These are phyloP conservation scores for Calycopis cecrops DNA, from an alignment of 1,140 invertebrate genomes.

Conservation along the genomic window DNA sequence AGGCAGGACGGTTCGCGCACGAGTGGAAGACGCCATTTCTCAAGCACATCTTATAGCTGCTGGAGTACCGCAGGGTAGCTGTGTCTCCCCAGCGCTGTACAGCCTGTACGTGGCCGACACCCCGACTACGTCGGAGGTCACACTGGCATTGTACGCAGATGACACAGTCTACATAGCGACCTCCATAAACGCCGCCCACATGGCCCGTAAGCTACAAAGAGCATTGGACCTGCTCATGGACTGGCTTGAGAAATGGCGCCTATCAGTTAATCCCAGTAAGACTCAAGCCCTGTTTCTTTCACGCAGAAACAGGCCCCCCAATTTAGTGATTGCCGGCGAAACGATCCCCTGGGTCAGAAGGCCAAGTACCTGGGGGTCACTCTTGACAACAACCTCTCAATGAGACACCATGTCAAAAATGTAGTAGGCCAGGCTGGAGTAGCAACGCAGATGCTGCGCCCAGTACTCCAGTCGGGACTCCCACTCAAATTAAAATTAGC, in stretches of 20 bases:
- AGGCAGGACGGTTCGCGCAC: neutral
- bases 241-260: conserved; percentile 19
- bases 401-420: too few relatives aligned
- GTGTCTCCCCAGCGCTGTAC: neutral
- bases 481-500: too few relatives aligned
- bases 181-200: neutral
- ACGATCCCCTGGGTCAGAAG: neutral
- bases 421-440: too few relatives aligned
- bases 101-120: conserved; percentile 1
- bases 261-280: neutral
- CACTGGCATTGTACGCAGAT: conserved; percentile 4
- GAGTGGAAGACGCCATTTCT: neutral
- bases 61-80: conserved; percentile 13
- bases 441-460: too few relatives aligned
- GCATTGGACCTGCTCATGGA: conserved; percentile 14
- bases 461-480: too few relatives aligned
- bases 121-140: neutral
- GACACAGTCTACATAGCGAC: conserved; percentile 3
- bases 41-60: neutral
- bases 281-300: too few relatives aligned
- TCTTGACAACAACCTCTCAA: too few relatives aligned
- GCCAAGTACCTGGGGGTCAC: neutral
- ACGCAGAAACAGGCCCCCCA: too few relatives aligned
- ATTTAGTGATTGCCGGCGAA: too few relatives aligned
- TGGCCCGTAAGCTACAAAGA: conserved; percentile 3